Evolutionary conservation across 2,113 vertebrate genomes (phyloP).

Genomic region (Chrysemys picta): DNA sequence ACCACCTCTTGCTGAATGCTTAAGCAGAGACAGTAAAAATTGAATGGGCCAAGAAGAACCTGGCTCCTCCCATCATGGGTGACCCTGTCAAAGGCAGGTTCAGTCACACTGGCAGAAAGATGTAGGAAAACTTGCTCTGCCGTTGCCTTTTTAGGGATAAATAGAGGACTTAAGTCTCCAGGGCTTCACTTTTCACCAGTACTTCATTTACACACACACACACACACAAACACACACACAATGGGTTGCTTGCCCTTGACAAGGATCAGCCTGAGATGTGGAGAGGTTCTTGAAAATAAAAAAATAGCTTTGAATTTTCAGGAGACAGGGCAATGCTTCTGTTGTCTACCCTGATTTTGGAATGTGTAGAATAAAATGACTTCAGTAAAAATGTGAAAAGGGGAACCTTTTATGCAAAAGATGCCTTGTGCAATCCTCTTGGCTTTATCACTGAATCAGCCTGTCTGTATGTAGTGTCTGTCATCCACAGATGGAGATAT

Average conservation of each 20-base stretch:
- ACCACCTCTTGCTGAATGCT: background rate
- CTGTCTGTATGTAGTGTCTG: background rate
- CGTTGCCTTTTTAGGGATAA: too few relatives aligned
- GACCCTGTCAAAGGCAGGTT: background rate
- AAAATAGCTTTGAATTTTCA: background rate
- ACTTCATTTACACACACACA: too few relatives aligned
- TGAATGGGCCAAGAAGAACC: background rate
- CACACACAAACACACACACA: too few relatives aligned
- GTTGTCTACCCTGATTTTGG: background rate
- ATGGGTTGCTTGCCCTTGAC: background rate
- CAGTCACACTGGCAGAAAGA: background rate
- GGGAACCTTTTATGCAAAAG: background rate
- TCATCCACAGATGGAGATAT: background rate
- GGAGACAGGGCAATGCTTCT: background rate
- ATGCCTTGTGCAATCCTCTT: background rate
- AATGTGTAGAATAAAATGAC: background rate
- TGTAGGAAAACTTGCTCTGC: background rate
- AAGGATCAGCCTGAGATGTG: background rate
- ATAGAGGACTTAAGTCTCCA: too few relatives aligned
- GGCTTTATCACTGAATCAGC: background rate
- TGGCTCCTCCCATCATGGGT: background rate
- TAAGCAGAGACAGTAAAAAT: background rate
- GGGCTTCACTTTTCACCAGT: too few relatives aligned
- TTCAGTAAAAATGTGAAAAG: background rate
- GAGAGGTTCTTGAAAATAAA: background rate